phyloP scores from a whole-genome alignment of 2,888 invertebrate species.

The Coelinius sp. region DNA sequence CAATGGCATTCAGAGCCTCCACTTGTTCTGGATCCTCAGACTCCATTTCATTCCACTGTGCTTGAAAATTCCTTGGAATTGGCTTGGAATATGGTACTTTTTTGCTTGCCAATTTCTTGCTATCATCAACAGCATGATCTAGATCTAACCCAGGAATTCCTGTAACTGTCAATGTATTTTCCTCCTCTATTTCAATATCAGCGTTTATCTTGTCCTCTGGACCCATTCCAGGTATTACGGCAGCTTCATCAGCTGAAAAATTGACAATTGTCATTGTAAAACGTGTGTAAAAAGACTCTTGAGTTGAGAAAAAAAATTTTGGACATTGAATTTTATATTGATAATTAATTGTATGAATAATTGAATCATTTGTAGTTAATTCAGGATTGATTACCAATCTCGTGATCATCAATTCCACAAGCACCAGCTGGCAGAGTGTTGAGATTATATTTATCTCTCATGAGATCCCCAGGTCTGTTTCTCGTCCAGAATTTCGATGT shows the following conservation, averaged over 20 bases:
- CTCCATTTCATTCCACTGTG: conserved; percentile 93
- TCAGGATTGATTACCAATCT: conserved; percentile 73
- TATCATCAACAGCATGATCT: conserved; percentile 80
- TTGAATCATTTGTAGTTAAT: conserved; percentile 13
- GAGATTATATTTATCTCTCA: conserved; percentile 98
- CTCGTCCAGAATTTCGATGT: conserved; percentile 99
- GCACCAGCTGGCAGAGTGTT: conserved; percentile 90
- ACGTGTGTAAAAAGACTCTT: conserved; percentile 59
- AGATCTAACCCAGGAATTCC: conserved; percentile 90
- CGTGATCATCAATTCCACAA: conserved; percentile 80
- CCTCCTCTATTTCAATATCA: conserved; percentile 61
- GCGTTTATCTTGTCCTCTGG: conserved; percentile 91
- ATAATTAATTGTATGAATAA: no score
- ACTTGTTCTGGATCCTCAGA: conserved; percentile 68
- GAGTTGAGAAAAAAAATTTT: conserved; percentile 54
- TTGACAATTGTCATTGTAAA: neutral
- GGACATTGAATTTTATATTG: neutral
- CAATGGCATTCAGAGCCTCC: conserved; percentile 76
- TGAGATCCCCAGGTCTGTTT: conserved; percentile 97
- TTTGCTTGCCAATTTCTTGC: conserved; percentile 78
- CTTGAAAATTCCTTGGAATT: conserved; percentile 95
- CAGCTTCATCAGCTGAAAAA: conserved; percentile 78
- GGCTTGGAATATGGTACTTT: conserved; percentile 96
- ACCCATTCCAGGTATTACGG: conserved; percentile 97
- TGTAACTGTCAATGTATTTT: conserved; percentile 4